Percentiles rank a stretch among this genome's conserved stretches.
These are phyloP conservation scores for Anoplius nigerrimus DNA, from an alignment of 2,888 invertebrate species.

Conservation along the genomic window DNA sequence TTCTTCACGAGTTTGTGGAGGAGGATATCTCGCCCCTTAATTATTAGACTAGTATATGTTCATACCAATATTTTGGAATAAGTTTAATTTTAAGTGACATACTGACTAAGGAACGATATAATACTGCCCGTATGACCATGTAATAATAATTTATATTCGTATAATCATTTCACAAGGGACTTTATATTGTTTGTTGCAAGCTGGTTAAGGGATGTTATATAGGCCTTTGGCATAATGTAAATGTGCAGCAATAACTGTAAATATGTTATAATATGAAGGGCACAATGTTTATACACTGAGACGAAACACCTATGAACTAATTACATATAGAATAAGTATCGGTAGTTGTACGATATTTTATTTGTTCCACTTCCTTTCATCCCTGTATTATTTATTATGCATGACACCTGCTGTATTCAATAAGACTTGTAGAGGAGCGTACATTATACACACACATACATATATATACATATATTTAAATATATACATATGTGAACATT, in stretches of 20 bases:
- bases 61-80: constrained; percentile 11
- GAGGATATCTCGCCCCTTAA: constrained; percentile 48
- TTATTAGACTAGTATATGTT: constrained; percentile 14
- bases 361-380: constrained; percentile 1
- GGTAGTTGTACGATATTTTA: constrained; percentile 9
- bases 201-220: constrained; percentile 11
- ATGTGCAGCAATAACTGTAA: constrained; percentile 29
- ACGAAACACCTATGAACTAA: constrained; percentile 6
- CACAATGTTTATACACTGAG: constrained; percentile 15
- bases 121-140: background rate
- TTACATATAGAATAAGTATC: constrained; percentile 16
- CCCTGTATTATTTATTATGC: background rate
- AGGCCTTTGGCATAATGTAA: constrained; percentile 29
- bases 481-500: constrained; percentile 30
- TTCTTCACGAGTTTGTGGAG: constrained; percentile 56
- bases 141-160: constrained; percentile 4
- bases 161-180: constrained; percentile 10
- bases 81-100: constrained; percentile 6
- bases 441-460: constrained; percentile 1
- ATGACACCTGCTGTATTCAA: background rate
- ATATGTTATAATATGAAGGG: constrained; percentile 24
- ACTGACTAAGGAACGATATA: constrained; percentile 6
- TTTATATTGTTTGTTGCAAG: constrained; percentile 12
- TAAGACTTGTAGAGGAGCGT: background rate
- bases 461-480: constrained; percentile 27